These are phyloP conservation scores for Melitaea athalia DNA, from an alignment of 2,888 invertebrate species.

Conservation along the genomic window DNA sequence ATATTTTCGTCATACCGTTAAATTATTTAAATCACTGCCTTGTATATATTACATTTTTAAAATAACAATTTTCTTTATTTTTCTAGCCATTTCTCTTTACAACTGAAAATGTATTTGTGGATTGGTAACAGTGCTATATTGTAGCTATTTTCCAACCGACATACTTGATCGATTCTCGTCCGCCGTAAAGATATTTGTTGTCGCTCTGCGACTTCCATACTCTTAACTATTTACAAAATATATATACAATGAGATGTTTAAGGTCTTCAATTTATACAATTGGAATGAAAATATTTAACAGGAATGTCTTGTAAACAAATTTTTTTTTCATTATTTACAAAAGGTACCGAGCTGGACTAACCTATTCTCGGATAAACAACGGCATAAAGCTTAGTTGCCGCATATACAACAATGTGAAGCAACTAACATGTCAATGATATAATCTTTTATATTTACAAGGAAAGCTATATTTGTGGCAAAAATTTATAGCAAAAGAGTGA, in stretches of 20 bases:
- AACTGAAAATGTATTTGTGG: conserved; percentile 34
- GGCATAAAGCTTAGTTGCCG: conserved; percentile 69
- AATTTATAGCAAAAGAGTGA: conserved; percentile 65
- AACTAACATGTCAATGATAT: conserved; percentile 62
- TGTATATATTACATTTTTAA: conserved; percentile 8
- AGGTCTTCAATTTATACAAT: conserved; percentile 67
- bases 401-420: conserved; percentile 60
- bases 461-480: conserved; percentile 42
- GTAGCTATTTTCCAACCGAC: conserved; percentile 45
- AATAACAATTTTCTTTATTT: neutral
- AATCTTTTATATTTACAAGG: conserved; percentile 65
- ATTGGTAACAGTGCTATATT: conserved; percentile 68
- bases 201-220: conserved; percentile 75
- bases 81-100: neutral
- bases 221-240: conserved; percentile 75
- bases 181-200: conserved; percentile 44
- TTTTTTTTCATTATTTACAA: conserved; percentile 63
- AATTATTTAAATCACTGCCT: neutral
- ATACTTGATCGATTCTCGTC: conserved; percentile 33
- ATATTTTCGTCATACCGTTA: conserved; percentile 47
- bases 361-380: conserved; percentile 56
- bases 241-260: conserved; percentile 77
- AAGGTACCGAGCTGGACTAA: conserved; percentile 49
- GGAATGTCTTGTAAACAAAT: conserved; percentile 73
- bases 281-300: conserved; percentile 76